Evolutionary conservation across 2,113 vertebrate genomes (phyloP).

Genomic region (Sinocyclocheilus grahami): DNA sequence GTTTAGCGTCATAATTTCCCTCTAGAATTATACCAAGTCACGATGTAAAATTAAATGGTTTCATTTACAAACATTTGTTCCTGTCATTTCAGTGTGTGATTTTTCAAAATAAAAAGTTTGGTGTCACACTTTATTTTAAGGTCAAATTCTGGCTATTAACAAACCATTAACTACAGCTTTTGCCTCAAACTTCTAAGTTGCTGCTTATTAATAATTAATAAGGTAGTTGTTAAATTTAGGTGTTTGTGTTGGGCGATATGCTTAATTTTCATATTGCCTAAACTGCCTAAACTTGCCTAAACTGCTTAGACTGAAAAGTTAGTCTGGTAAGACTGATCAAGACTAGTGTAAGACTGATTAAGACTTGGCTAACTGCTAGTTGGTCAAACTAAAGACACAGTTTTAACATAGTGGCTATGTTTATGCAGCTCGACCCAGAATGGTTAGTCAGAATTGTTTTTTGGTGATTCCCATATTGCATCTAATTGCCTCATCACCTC

Average conservation of each 20-base stretch:
- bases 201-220: not conserved
- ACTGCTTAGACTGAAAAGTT: not conserved
- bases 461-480: slow-evolving; percentile 2
- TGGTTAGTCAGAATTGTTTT: not conserved
- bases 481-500: slow-evolving; percentile 38
- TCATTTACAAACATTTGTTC: not conserved
- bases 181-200: not conserved
- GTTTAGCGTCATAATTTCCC: not conserved
- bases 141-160: too few relatives aligned
- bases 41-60: not conserved
- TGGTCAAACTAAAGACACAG: not conserved
- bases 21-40: not conserved
- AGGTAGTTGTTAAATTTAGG: too few relatives aligned
- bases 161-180: too few relatives aligned
- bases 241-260: not conserved
- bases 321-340: not conserved
- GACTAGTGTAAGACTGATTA: too few relatives aligned
- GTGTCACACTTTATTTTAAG: too few relatives aligned
- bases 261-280: not conserved
- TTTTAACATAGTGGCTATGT: not conserved
- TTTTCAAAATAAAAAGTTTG: too few relatives aligned
- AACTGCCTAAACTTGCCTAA: not conserved
- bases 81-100: too few relatives aligned
- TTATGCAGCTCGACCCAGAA: not conserved
- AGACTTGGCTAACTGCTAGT: too few relatives aligned